A percentile compares a stretch with the other conserved stretches of the same genome.
Evolutionary conservation across 2,888 invertebrate genomes (phyloP).

Genomic region (Myopa testacea): DNA sequence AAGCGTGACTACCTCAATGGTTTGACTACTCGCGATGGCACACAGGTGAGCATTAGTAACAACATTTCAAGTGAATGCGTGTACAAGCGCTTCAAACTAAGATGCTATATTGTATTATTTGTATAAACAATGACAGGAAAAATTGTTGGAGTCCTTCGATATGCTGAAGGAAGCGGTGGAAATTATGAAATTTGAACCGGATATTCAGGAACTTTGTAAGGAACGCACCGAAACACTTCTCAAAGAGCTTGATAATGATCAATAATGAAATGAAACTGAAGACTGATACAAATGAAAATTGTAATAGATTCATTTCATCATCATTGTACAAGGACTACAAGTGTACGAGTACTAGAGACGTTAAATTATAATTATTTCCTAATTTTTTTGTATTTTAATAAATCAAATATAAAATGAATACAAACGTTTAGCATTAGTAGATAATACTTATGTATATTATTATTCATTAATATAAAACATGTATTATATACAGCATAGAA

Average conservation of each 20-base stretch:
- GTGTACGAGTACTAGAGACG: too few species aligned
- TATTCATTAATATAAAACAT: too few species aligned
- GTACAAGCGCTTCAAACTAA: background rate
- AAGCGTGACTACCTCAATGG: slow-evolving; percentile 71
- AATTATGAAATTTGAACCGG: slow-evolving; percentile 73
- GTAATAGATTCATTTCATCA: background rate
- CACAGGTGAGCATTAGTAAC: slow-evolving; percentile 68
- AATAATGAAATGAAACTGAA: background rate
- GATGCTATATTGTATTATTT: slow-evolving; percentile 8
- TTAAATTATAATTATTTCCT: too few species aligned
- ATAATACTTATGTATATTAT: too few species aligned
- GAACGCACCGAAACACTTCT: slow-evolving; percentile 69
- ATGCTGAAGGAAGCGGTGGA: slow-evolving; percentile 73
- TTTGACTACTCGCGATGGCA: slow-evolving; percentile 70
- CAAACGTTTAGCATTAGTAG: too few species aligned
- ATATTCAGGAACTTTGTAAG: slow-evolving; percentile 71
- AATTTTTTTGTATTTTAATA: too few species aligned
- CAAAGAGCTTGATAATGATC: slow-evolving; percentile 58
- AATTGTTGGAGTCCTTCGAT: slow-evolving; percentile 71
- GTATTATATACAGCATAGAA: too few species aligned
- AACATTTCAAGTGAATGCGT: background rate
- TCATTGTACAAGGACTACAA: too few species aligned
- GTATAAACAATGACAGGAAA: slow-evolving; percentile 67
- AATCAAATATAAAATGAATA: too few species aligned
- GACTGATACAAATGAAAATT: background rate